Evolutionary conservation across 2,113 vertebrate genomes (phyloP).

Genomic region (Colossoma macropomum): DNA sequence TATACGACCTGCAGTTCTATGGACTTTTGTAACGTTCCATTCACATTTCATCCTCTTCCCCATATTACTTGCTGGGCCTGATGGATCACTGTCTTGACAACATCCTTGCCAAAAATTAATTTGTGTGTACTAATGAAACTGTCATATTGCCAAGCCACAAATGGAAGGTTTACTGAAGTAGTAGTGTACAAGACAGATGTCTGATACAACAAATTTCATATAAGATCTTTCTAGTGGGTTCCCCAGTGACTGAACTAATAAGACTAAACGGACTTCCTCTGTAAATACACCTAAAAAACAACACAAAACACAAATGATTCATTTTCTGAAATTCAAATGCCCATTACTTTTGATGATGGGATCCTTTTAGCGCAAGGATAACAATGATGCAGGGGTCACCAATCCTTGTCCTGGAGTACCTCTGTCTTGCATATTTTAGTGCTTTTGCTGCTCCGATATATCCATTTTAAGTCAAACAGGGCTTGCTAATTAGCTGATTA

Average conservation of each 20-base stretch:
- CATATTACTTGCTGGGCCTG: background rate
- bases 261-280: background rate
- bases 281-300: background rate
- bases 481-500: background rate
- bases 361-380: background rate
- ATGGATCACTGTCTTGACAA: background rate
- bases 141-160: background rate
- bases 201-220: background rate
- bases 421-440: background rate
- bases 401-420: background rate
- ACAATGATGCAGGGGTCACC: background rate
- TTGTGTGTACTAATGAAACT: background rate
- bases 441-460: background rate
- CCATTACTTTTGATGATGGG: background rate
- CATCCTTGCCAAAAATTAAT: background rate
- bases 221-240: background rate
- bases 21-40: background rate
- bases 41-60: background rate
- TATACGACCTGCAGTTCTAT: background rate
- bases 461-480: background rate
- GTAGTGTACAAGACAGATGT: background rate
- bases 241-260: background rate
- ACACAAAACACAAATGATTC: background rate
- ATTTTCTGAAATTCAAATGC: background rate
- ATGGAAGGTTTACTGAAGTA: slow-evolving; percentile 5